phyloP scores from a whole-genome alignment of 2,797 vertebrate species.

The Sebastes dallii region DNA sequence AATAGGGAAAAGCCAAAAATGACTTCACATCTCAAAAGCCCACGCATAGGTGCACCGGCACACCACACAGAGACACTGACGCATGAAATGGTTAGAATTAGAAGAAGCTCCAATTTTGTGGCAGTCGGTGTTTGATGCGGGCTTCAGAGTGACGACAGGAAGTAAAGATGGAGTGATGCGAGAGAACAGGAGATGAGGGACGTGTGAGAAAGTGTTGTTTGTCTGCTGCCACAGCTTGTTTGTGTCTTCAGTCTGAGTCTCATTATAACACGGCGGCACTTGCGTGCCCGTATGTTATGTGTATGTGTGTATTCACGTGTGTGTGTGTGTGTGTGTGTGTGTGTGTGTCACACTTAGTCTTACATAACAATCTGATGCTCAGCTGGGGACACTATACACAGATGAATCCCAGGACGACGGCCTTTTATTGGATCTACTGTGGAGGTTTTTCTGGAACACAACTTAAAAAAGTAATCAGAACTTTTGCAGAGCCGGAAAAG shows the following conservation, averaged over 20 bases:
- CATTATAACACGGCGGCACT: slow-evolving; percentile 53
- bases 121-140: slow-evolving; percentile 53
- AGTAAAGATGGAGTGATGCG: slow-evolving; percentile 65
- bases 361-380: slow-evolving; percentile 69
- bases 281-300: slow-evolving; percentile 22
- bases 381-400: slow-evolving; percentile 54
- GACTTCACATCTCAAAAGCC: slow-evolving; percentile 12
- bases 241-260: slow-evolving; percentile 59
- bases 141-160: slow-evolving; percentile 53
- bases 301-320: not conserved
- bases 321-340: slow-evolving; percentile 13
- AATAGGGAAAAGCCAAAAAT: slow-evolving; percentile 31
- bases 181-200: slow-evolving; percentile 57
- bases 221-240: slow-evolving; percentile 70
- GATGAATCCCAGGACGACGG: slow-evolving; percentile 43
- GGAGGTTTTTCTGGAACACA: slow-evolving; percentile 33
- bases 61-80: slow-evolving; percentile 44
- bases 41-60: slow-evolving; percentile 14
- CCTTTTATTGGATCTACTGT: slow-evolving; percentile 37
- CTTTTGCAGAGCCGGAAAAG: slow-evolving; percentile 16
- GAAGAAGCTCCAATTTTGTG: slow-evolving; percentile 36
- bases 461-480: slow-evolving; percentile 45
- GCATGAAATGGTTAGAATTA: slow-evolving; percentile 57
- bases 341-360: slow-evolving; percentile 43
- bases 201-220: slow-evolving; percentile 66